These are phyloP conservation scores for Noctua pronuba DNA, from an alignment of 2,888 invertebrate genomes.

Conservation along the genomic window DNA sequence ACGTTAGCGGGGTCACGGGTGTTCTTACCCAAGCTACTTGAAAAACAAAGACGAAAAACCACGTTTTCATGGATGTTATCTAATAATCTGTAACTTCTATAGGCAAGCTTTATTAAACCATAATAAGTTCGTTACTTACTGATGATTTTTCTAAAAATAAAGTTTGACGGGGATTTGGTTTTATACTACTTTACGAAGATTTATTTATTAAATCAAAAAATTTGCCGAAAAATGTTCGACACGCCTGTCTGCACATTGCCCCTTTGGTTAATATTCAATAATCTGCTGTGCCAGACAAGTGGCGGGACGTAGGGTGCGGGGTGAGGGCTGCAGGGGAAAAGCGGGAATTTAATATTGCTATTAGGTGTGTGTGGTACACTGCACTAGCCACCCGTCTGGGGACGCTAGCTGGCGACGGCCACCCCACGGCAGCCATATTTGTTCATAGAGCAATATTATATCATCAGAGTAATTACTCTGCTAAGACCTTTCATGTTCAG, in stretches of 20 bases:
- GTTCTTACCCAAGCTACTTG: too few relatives aligned
- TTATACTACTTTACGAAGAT: background rate
- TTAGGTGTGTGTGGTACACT: background rate
- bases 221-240: background rate
- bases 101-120: background rate
- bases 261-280: background rate
- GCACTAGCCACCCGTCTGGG: background rate
- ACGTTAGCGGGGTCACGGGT: background rate
- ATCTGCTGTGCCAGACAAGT: conserved; percentile 24
- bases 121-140: background rate
- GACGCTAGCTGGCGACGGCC: background rate
- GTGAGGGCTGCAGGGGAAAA: background rate
- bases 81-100: background rate
- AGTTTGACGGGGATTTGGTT: background rate
- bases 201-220: background rate
- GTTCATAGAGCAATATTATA: background rate
- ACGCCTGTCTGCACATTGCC: background rate
- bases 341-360: background rate
- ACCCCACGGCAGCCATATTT: conserved; percentile 9
- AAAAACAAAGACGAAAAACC: background rate
- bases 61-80: background rate
- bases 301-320: background rate
- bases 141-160: background rate
- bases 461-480: background rate
- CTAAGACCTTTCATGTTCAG: background rate